A percentile compares a stretch with the other conserved stretches of the same genome.
phyloP scores from a whole-genome alignment of 2,888 invertebrate species.

The Hermaeophaga mercurialis region DNA sequence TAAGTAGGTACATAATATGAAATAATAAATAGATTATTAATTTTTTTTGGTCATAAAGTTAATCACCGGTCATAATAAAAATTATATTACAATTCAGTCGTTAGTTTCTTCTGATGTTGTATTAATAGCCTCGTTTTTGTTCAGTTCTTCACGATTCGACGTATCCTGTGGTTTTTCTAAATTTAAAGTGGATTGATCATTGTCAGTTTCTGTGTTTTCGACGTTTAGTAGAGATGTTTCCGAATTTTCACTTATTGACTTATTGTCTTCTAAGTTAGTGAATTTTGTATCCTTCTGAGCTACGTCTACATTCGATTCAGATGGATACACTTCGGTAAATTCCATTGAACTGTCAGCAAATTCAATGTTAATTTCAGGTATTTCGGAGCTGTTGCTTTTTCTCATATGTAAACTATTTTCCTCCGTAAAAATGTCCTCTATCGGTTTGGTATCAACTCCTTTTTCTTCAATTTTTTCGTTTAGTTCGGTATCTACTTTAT shows the following conservation, averaged over 20 bases:
- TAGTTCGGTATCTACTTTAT: constrained; percentile 35
- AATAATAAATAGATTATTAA: too few species aligned
- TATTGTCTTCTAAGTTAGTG: too few species aligned
- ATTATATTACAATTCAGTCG: too few species aligned
- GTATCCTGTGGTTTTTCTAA: not conserved
- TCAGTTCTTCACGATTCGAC: too few species aligned
- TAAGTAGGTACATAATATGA: too few species aligned
- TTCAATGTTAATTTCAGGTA: constrained; percentile 1
- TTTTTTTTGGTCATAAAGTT: too few species aligned
- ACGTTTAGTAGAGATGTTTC: not conserved
- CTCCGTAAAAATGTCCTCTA: constrained; percentile 24
- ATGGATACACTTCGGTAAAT: too few species aligned
- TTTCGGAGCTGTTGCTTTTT: not conserved
- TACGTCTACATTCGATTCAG: too few species aligned
- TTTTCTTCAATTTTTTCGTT: constrained; percentile 25
- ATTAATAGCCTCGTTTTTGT: too few species aligned
- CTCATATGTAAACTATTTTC: not conserved
- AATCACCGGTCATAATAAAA: too few species aligned
- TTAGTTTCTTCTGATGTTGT: too few species aligned
- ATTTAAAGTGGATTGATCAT: not conserved
- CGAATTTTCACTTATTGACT: not conserved
- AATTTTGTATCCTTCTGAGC: too few species aligned
- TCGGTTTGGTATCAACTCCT: constrained; percentile 34
- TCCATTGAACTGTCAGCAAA: not conserved
- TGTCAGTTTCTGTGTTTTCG: not conserved